Evolutionary conservation across 2,888 invertebrate species (phyloP), one percentile per base, ranked within the genome.

Genomic region (Hemicrepidius hirtus): DNA sequence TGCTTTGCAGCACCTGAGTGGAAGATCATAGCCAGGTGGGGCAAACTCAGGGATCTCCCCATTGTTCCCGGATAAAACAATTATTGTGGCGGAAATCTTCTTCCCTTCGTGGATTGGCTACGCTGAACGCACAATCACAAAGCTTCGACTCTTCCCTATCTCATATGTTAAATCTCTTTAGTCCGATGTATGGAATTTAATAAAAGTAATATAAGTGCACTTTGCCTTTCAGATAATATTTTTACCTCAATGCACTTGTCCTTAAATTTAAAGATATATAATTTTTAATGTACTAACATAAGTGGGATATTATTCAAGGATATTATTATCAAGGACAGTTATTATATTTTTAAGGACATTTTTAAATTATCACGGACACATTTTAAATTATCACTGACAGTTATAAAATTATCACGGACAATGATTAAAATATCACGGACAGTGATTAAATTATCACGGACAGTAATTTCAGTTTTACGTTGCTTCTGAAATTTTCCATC

Each of bases 71-170:
- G 79, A 86, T 85, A 85, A 86, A 85, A 86, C 85, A 86, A 86
- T 86, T 85, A 85, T 84, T 84, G 85, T 85, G 84, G 84, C 84
- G 85, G 84, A 85, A 85, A 84, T 81, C 82, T 81, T 82, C 75
- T 82, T 83, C 84, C 83, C 83, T 84, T 81, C 82, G 80, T 80
- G 82, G 82, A 84, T 84, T 85, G 84, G 84, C 82, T 79, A 84
- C 83, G 84, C 81, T 81, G 78, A 76, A 82, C 83, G 84, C 84
- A 85, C 85, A 85, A 85, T 83, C 85, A 84, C 83, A 84, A 85
- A 69, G 72, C 65, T 68, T 70, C 67, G 64, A 71, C 73, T 80
- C 78, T 76, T 35, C 76, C 73, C 72, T 62, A 75, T 35, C 74
- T 78, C 75, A 72, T 71, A 75, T 74, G 70, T 79, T 71, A 77